phyloP scores from a whole-genome alignment of 2,113 vertebrate species.

The Benitochromis conjunctus region DNA sequence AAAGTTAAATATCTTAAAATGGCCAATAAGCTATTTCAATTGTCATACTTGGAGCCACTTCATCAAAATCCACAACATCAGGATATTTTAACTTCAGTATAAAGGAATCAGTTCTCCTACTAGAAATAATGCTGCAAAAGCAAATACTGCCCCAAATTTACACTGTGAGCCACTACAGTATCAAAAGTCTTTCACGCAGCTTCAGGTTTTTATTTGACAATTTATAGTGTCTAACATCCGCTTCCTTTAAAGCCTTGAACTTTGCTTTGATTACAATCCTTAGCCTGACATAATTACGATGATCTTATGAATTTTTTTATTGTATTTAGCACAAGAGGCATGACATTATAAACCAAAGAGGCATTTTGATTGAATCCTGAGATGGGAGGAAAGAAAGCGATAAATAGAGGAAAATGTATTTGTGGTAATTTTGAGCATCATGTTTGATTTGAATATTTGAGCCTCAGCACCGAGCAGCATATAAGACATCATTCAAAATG shows the following conservation, averaged over 20 bases:
- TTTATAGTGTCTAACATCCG: constrained; percentile 40
- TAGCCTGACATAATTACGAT: constrained; percentile 66
- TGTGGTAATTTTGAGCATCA: constrained; percentile 13
- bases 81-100: neutral
- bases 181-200: neutral
- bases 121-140: neutral
- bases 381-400: neutral
- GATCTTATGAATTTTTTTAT: constrained; percentile 69
- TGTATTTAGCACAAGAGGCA: constrained; percentile 63
- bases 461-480: neutral
- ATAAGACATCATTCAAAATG: constrained; percentile 28
- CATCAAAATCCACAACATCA: too few species aligned
- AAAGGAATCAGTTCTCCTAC: neutral
- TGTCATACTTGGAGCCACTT: neutral
- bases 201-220: neutral
- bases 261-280: constrained; percentile 78
- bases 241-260: constrained; percentile 72
- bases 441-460: constrained; percentile 40
- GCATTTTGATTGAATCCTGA: constrained; percentile 29
- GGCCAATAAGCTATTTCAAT: neutral
- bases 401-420: constrained; percentile 9
- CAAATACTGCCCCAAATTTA: neutral
- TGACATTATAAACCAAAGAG: constrained; percentile 71
- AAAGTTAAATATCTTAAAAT: neutral
- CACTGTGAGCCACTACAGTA: neutral